Conservation (phyloP, 2,888 invertebrate species). For the Listrodromus nycthemerus region DNA sequence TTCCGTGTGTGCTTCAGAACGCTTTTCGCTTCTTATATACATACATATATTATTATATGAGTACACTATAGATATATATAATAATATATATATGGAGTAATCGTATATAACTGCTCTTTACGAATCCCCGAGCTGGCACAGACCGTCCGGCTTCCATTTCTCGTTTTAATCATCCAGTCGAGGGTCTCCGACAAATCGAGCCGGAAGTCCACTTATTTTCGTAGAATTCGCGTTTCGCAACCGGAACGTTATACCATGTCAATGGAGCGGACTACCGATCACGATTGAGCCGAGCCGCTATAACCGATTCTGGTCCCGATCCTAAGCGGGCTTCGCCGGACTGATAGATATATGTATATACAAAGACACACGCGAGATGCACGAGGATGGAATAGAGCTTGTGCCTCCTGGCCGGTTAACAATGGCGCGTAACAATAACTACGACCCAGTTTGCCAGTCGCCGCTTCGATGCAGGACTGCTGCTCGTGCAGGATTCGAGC, state of each 20-base stretch:
- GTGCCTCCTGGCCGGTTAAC: conserved; percentile 52
- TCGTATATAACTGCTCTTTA: background rate
- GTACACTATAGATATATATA: too few species aligned
- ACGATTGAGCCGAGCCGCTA: background rate
- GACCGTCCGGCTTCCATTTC: background rate
- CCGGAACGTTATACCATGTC: conserved; percentile 7
- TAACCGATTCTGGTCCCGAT: conserved; percentile 17
- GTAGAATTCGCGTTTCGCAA: conserved; percentile 8
- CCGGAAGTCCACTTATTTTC: conserved; percentile 5
- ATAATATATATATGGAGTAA: background rate
- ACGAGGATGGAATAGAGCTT: conserved; percentile 12
- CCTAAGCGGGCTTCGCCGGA: conserved; percentile 7
- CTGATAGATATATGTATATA: background rate
- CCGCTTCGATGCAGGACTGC: conserved; percentile 44
- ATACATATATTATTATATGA: background rate
- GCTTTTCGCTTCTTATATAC: background rate
- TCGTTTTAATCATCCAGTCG: conserved; percentile 23
- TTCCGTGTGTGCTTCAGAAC: background rate
- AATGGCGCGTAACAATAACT: conserved; percentile 70
- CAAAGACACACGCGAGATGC: conserved; percentile 9
- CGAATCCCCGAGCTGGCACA: background rate
- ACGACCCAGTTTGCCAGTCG: conserved; percentile 64
- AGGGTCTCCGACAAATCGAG: conserved; percentile 10
- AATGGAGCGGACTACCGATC: background rate
- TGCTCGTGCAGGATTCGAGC: conserved; percentile 58